Evolutionary conservation across 2,113 vertebrate genomes (phyloP), one percentile per base, ranked within the genome.

Genomic region (Euleptes europaea): DNA sequence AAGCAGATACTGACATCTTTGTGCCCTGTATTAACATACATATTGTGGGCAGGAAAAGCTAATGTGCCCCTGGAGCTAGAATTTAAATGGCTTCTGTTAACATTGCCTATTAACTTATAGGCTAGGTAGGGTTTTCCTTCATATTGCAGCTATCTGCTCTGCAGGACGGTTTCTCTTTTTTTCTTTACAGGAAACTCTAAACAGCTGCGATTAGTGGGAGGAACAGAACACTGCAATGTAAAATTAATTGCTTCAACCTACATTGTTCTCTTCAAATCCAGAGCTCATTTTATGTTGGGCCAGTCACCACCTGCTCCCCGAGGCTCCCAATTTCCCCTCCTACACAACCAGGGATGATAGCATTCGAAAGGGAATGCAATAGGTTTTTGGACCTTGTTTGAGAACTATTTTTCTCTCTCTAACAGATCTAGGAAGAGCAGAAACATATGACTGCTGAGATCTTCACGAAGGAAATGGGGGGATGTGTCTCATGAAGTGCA

Each of bases 231-330:
- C 66, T 88, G 90, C 84, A 87, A 78, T 79, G 63, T 86, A 84
- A 92, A 93, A 95, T 91, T 94, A 94, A 94, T 94, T 89, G 90
- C 79, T 90, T 90, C 85, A 91, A 77, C 72, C 88, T 44, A 75
- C 80, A 40, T 87, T 87, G 78, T 80, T 93, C 80, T 89, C 35
- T 9, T 69, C 44, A 51, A 78, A 69, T 92, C 87, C 13, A 33
- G 63, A 93, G 87, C 28, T 93, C 83, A 88, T 93, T 92, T 93
- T 83, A 80, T 88, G 69, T 69, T 87, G n/a, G 67, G 80, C 91
- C 86, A 78, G 88, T 63, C 82, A 90, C 90, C 90, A 95, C 93
- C 89, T 95, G 94, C 91, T 95, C 84, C 84, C 89, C 54, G 82
- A 92, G 84, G 47, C 84, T 86, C 76, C 31, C 83, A 40, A 84